Evolutionary conservation across 1,140 invertebrate genomes (phyloP).

Genomic region (Drosophila navojoa): DNA sequence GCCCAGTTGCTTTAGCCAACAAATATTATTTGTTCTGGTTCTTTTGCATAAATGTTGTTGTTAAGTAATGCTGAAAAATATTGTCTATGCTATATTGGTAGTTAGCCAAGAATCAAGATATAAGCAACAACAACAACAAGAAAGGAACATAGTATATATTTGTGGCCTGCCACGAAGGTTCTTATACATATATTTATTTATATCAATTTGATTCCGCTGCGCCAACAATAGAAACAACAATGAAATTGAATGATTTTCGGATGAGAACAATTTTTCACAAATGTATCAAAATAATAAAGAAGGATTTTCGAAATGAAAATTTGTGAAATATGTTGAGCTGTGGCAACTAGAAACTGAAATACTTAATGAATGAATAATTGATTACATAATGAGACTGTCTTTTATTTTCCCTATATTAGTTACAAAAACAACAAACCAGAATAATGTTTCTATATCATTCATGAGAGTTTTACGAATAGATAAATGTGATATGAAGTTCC

Average conservation of each 20-base stretch:
- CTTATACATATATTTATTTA: conserved; percentile 22
- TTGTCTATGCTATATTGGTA: conserved; percentile 61
- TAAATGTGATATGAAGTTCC: too few species aligned
- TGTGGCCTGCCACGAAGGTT: conserved; percentile 17
- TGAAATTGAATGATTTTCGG: conserved; percentile 13
- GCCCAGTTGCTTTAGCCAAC: conserved; percentile 45
- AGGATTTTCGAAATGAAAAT: background rate
- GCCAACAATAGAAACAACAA: conserved; percentile 11
- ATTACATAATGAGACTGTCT: too few species aligned
- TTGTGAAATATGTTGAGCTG: too few species aligned
- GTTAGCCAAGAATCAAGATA: conserved; percentile 62
- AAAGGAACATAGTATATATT: background rate
- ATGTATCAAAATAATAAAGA: background rate
- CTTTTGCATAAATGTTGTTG: conserved; percentile 56
- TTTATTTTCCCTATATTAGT: too few species aligned
- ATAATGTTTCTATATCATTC: too few species aligned
- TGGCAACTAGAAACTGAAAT: too few species aligned
- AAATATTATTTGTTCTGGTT: conserved; percentile 18
- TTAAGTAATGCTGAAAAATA: conserved; percentile 68
- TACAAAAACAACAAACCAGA: too few species aligned
- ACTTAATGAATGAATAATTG: too few species aligned
- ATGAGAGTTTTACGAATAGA: too few species aligned
- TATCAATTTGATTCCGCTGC: conserved; percentile 15
- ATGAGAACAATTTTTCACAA: conserved; percentile 2
- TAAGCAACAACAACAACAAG: background rate